Evolutionary conservation across 2,888 invertebrate genomes (phyloP), one percentile per base, ranked within the genome.

Genomic region (Cecidostiba fungosa): DNA sequence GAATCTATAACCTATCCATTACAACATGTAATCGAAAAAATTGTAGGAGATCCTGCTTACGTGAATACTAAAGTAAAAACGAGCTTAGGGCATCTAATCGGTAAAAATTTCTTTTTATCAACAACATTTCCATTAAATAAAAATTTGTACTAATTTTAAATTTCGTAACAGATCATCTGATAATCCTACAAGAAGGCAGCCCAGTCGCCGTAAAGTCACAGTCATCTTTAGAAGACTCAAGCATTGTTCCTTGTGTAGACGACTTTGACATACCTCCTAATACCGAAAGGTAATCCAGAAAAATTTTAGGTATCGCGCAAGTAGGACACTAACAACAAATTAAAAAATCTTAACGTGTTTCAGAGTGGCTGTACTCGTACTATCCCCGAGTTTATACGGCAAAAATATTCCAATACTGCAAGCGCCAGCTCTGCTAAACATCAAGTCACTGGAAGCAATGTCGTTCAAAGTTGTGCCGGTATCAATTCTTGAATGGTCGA

Each of bases 1-100:
- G 26, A 79, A 39, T 23, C 26, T 1, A 43, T 74, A 29, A 29
- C 74, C 73, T 88, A 92, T 85, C 93, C 94, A 47, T 87, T 96
- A 47, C 93, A 94, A 89, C 90, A 91, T 8, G 91, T 94, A 14
- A 89, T 96, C 80, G 94, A 94, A 83, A 90, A 91, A 74, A 95
- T 95, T 1, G 89, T 96, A 19, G 96, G 96, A 0, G 95, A 95
- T 3, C 89, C 93, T 3, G 93, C 94, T 32, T 96, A 94, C 89
- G 93, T 96, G 0, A 93, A 94, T 43, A 94, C 93, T 82, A 94
- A 95, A 85, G 91, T 96, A 0, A 91, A 91, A 88, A 94, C 96
- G 77, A 94, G 95, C 76, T 93, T 93, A 79, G 95, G 95, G 8
- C 93, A 95, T 89, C 91, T 94, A 85, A 94, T 95, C 84, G 95